Percentiles rank a stretch among this genome's conserved stretches.
phyloP scores from a whole-genome alignment of 2,888 invertebrate species.

The Nemotelus nigrinus region DNA sequence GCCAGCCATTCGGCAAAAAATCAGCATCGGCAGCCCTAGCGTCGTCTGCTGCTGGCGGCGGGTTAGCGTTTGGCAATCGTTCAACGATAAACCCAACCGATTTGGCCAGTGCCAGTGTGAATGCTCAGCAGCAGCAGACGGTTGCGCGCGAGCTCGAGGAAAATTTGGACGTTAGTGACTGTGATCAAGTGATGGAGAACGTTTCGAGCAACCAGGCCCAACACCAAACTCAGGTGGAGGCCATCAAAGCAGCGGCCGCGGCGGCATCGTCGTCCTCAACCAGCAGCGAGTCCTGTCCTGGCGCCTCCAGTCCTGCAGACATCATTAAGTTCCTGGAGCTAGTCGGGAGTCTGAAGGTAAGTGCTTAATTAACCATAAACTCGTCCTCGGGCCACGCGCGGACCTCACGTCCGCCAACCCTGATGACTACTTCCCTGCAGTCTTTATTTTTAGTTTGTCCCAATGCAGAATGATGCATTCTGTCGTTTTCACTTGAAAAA shows the following conservation, averaged over 20 bases:
- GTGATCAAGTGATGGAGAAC: slow-evolving; percentile 50
- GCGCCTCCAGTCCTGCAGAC: slow-evolving; percentile 56
- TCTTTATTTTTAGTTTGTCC: not conserved
- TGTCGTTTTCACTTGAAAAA: no score
- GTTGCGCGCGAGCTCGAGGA: slow-evolving; percentile 47
- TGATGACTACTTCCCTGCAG: not conserved
- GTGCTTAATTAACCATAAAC: slow-evolving; percentile 46
- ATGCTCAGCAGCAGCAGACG: slow-evolving; percentile 50
- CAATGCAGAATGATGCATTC: no score
- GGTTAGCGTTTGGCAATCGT: slow-evolving; percentile 48
- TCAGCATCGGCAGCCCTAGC: slow-evolving; percentile 53
- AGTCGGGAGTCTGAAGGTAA: slow-evolving; percentile 77
- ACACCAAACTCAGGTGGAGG: slow-evolving; percentile 42
- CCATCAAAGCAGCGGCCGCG: slow-evolving; percentile 19
- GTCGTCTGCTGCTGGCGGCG: slow-evolving; percentile 51
- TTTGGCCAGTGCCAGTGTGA: slow-evolving; percentile 48
- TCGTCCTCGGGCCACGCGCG: not conserved
- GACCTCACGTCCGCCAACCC: not conserved
- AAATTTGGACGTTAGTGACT: slow-evolving; percentile 52
- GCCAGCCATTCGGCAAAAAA: slow-evolving; percentile 46
- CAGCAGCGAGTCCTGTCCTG: slow-evolving; percentile 33
- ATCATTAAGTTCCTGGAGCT: slow-evolving; percentile 74
- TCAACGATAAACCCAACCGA: slow-evolving; percentile 10
- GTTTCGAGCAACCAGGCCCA: slow-evolving; percentile 37
- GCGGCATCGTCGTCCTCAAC: slow-evolving; percentile 3